Evolutionary conservation across 2,888 invertebrate species (phyloP).

Genomic region (Criorhina ranunculi): DNA sequence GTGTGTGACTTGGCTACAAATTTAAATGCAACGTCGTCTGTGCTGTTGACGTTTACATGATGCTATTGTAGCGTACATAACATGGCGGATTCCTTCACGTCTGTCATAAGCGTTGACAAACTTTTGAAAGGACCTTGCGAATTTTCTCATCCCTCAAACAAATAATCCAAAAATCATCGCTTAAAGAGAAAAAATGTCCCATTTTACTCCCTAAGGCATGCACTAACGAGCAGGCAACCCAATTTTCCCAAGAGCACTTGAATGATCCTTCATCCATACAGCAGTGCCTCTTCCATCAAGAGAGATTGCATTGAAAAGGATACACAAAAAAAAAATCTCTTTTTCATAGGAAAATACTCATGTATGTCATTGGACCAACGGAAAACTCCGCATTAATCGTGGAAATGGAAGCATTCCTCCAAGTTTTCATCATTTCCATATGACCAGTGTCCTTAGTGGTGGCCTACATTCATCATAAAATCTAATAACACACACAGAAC

Average conservation of each 20-base stretch:
- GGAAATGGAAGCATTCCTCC: slow-evolving; percentile 57
- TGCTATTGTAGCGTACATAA: too few relatives aligned
- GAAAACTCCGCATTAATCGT: slow-evolving; percentile 56
- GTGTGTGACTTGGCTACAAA: too few relatives aligned
- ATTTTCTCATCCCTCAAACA: too few relatives aligned
- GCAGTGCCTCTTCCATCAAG: not conserved
- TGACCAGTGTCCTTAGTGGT: slow-evolving; percentile 23
- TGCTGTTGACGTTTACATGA: too few relatives aligned
- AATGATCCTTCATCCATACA: slow-evolving; percentile 15
- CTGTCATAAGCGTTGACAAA: too few relatives aligned
- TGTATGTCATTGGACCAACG: slow-evolving; percentile 51
- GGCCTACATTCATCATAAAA: slow-evolving; percentile 44
- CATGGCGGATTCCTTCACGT: too few relatives aligned
- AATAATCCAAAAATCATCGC: not conserved
- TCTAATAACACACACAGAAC: slow-evolving; percentile 40
- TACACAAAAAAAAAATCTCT: slow-evolving; percentile 24
- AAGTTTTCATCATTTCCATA: slow-evolving; percentile 52
- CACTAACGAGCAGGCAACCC: slow-evolving; percentile 47
- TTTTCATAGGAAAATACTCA: slow-evolving; percentile 19
- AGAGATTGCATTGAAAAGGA: slow-evolving; percentile 31
- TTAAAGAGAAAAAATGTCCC: not conserved
- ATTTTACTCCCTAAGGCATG: slow-evolving; percentile 25
- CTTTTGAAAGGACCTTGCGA: too few relatives aligned
- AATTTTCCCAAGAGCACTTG: slow-evolving; percentile 61
- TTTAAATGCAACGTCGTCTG: too few relatives aligned